Base-by-base conservation (phyloP, 2,797 vertebrate species). In the Arnoldichthys spilopterus region DNA sequence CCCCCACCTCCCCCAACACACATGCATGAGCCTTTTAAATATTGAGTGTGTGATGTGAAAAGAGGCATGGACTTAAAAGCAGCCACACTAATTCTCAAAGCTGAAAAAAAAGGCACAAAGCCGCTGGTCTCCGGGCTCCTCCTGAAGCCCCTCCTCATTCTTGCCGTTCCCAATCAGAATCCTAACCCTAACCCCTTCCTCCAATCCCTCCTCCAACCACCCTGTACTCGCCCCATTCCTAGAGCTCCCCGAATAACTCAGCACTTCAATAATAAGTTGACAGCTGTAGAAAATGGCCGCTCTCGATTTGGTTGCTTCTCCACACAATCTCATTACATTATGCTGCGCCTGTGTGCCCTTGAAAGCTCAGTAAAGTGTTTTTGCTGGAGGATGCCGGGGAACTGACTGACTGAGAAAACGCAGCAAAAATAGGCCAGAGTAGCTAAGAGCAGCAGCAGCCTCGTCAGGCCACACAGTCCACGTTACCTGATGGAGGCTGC, bases 261-360 rank as follows among this genome's bases (percentile, higher is more conserved):
- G 68, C 77, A 73, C 74, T 54, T 7, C n/a, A 59, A 59, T 74
- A 77, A 77, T 76, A n/a, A 87, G 84, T 84, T 86, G 87, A 84
- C 87, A 69, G 93, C 92, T 92, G 92, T 89, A 93, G 92, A 94
- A 93, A 94, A 94, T 93, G 91, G 91, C 90, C 90, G 90, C 90
- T 92, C 92, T 94, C 91, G 87, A 91, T 93, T 92, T 90, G 88
- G 89, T 81, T 76, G 86, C 81, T 82, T 88, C 85, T 86, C 74
- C 51, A 88, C 85, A 87, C 89, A 92, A 92, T 92, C 89, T 93
- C 90, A 92, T 93, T 92, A 91, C 86, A 86, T 85, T 88, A 89
- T 72, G 87, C 90, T 86, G 84, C 89, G 86, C 84, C 86, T 81
- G 64, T 71, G 71, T 78, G 82, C 76, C 86, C 84, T 85, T 86